These are phyloP conservation scores for Pteria penguin DNA, from an alignment of 2,888 invertebrate genomes.

Conservation along the genomic window DNA sequence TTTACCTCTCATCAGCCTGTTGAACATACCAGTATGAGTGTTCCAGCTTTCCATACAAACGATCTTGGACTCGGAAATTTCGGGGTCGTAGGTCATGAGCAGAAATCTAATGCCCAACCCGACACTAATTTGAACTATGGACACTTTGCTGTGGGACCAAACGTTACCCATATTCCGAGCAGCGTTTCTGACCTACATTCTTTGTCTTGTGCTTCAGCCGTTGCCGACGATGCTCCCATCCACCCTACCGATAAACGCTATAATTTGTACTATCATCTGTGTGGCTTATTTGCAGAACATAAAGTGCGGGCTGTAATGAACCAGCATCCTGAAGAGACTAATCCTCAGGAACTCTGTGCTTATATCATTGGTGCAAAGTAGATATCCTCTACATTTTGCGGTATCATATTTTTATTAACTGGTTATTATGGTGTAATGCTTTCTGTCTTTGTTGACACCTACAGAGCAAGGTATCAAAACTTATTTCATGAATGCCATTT, in stretches of 20 bases:
- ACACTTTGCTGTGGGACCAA: background rate
- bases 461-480: too few species aligned
- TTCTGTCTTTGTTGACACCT: too few species aligned
- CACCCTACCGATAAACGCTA: conserved; percentile 84
- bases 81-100: conserved; percentile 22
- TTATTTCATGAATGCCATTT: too few species aligned
- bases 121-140: background rate
- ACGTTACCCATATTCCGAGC: background rate
- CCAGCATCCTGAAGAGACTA: conserved; percentile 92
- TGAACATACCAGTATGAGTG: background rate
- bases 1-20: background rate
- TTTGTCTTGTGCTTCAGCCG: background rate
- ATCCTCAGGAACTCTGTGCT: conserved; percentile 85
- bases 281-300: conserved; percentile 94
- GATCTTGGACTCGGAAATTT: background rate
- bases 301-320: conserved; percentile 94
- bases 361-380: conserved; percentile 54
- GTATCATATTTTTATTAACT: too few species aligned
- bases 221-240: conserved; percentile 56
- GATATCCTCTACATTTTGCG: too few species aligned
- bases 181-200: background rate
- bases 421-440: too few species aligned
- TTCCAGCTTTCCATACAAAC: background rate
- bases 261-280: conserved; percentile 91
- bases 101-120: background rate